Percentiles rank a stretch among this genome's conserved stretches.
Evolutionary conservation across 2,113 vertebrate species (phyloP).

Genomic region (Caretta caretta): DNA sequence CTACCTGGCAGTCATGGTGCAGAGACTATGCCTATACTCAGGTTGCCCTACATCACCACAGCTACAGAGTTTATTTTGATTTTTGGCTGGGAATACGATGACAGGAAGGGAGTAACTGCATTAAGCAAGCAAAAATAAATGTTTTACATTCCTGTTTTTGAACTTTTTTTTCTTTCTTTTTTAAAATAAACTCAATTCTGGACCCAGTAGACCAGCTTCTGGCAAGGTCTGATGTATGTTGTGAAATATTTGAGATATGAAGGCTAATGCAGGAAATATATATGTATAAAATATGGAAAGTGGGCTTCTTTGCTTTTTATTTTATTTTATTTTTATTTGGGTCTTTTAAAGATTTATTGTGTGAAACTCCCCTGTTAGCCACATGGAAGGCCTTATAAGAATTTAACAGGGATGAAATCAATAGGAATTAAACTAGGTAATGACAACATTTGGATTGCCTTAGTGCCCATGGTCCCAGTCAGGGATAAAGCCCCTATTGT

Average conservation of each 20-base stretch:
- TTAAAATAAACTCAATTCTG: constrained; percentile 17
- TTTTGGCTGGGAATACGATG: not conserved
- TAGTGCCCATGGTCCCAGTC: not conserved
- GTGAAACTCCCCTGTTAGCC: not conserved
- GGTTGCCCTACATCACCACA: not conserved
- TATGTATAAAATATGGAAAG: not conserved
- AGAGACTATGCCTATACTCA: not conserved
- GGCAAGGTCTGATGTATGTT: constrained; percentile 27
- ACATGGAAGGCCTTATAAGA: not conserved
- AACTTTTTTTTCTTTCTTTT: constrained; percentile 33
- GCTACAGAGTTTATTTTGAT: not conserved
- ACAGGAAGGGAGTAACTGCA: constrained; percentile 45
- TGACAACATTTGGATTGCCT: not conserved
- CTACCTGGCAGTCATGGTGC: not conserved
- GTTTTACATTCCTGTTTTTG: not conserved
- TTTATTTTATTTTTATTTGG: constrained; percentile 12
- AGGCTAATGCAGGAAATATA: not conserved
- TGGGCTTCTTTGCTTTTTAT: not conserved
- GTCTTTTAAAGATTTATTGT: not conserved
- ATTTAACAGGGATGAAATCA: not conserved
- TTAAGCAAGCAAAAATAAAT: constrained; percentile 31
- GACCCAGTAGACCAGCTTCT: not conserved
- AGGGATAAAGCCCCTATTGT: not conserved
- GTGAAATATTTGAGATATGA: constrained; percentile 37
- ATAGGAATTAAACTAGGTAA: not conserved